These are phyloP conservation scores for Dynastes grantii DNA, from an alignment of 2,888 invertebrate species.

Conservation along the genomic window DNA sequence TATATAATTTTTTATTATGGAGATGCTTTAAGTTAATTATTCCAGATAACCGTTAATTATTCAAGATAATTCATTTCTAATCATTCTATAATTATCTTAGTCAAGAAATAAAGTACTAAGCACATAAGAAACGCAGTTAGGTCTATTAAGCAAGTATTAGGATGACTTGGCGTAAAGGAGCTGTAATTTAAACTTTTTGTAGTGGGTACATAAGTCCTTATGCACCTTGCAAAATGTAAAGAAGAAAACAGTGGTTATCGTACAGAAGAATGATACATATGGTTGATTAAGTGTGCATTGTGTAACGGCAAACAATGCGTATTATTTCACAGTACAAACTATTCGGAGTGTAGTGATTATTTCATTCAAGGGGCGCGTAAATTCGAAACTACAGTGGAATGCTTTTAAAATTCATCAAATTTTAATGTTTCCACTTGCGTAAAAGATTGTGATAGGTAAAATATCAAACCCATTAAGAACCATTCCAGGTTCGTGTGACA, in stretches of 20 bases:
- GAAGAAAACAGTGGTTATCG: neutral
- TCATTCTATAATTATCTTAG: too few species aligned
- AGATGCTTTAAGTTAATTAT: too few species aligned
- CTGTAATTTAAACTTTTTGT: too few species aligned
- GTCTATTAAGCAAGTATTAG: too few species aligned
- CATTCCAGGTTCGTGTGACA: constrained; percentile 11
- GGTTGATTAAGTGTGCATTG: constrained; percentile 3
- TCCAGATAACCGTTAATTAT: too few species aligned
- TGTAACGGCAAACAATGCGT: neutral
- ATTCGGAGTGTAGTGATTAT: too few species aligned
- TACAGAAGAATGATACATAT: neutral
- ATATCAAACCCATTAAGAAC: constrained; percentile 3
- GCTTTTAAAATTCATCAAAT: constrained; percentile 27
- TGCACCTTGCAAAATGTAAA: neutral
- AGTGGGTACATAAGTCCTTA: too few species aligned
- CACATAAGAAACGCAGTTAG: too few species aligned
- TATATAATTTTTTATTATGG: too few species aligned
- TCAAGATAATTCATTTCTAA: too few species aligned
- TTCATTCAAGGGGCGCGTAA: constrained; percentile 5
- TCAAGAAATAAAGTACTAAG: too few species aligned
- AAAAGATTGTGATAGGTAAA: constrained; percentile 20
- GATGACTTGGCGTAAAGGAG: too few species aligned
- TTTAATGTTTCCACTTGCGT: constrained; percentile 5
- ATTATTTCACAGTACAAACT: neutral
- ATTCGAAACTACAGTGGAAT: constrained; percentile 26